Percentiles rank a stretch among this genome's conserved stretches.
These are phyloP conservation scores for Diloba caeruleocephala DNA, from an alignment of 2,888 invertebrate genomes.

Conservation along the genomic window DNA sequence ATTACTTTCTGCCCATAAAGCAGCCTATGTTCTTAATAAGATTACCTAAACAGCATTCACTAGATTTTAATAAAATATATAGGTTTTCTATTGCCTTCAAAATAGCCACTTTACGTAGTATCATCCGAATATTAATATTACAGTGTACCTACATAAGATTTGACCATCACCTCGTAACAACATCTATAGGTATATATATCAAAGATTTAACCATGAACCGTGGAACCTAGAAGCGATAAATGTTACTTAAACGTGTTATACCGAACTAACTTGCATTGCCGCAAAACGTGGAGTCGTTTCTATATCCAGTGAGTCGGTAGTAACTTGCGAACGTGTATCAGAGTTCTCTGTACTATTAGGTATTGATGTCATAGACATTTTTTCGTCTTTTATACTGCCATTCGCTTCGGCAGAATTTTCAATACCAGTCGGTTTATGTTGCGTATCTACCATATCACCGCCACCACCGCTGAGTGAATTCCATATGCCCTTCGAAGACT, in stretches of 20 bases:
- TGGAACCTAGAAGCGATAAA: conserved; percentile 24
- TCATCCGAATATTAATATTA: too few species aligned
- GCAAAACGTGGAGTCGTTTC: conserved; percentile 86
- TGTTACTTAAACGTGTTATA: conserved; percentile 62
- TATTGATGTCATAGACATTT: conserved; percentile 80
- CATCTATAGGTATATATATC: conserved; percentile 1
- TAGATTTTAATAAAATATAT: too few species aligned
- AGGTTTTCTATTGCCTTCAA: not conserved
- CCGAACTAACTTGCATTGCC: conserved; percentile 90
- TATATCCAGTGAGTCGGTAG: conserved; percentile 84
- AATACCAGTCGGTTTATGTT: conserved; percentile 75
- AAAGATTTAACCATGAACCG: conserved; percentile 13
- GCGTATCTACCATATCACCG: conserved; percentile 84
- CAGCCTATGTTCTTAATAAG: too few species aligned
- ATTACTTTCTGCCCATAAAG: too few species aligned
- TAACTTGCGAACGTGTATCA: conserved; percentile 84
- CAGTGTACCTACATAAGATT: conserved; percentile 14
- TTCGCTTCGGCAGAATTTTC: conserved; percentile 79
- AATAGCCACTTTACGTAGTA: too few species aligned
- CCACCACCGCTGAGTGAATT: conserved; percentile 82
- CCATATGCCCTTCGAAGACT: conserved; percentile 84
- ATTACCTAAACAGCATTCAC: too few species aligned
- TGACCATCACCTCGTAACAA: conserved; percentile 28
- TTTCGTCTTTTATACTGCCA: conserved; percentile 84
- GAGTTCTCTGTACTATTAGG: conserved; percentile 81